Evolutionary conservation across 2,888 invertebrate genomes (phyloP).

Genomic region (Cephonodes hylas): DNA sequence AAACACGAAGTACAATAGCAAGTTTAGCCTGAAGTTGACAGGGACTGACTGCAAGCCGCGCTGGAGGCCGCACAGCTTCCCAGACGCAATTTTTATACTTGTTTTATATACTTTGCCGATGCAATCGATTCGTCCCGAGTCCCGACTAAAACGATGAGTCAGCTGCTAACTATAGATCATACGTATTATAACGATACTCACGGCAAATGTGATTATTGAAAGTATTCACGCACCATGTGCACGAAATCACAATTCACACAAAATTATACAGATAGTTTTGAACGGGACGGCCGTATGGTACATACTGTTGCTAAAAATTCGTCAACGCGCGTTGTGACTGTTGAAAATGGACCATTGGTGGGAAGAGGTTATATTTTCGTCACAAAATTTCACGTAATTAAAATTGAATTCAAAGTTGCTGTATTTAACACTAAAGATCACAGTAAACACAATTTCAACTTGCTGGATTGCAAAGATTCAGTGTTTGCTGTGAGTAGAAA

Average conservation of each 20-base stretch:
- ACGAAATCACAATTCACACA: conserved; percentile 1
- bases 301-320: conserved; percentile 54
- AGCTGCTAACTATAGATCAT: neutral
- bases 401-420: neutral
- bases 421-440: neutral
- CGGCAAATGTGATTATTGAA: neutral
- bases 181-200: conserved; percentile 4
- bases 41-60: conserved; percentile 45
- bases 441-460: neutral
- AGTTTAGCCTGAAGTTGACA: conserved; percentile 69
- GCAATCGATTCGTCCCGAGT: conserved; percentile 31
- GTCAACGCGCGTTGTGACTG: conserved; percentile 44
- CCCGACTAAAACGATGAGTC: conserved; percentile 16
- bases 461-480: neutral
- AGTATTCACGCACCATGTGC: neutral
- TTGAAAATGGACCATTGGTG: conserved; percentile 33
- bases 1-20: conserved; percentile 51
- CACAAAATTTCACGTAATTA: neutral
- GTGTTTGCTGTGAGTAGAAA: neutral
- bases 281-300: conserved; percentile 41
- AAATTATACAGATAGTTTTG: conserved; percentile 3
- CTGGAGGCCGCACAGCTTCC: conserved; percentile 26
- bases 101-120: conserved; percentile 28
- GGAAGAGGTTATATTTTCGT: conserved; percentile 20
- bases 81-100: conserved; percentile 15